Evolutionary conservation across 1,140 invertebrate genomes (phyloP).

Genomic region (Reticulitermes speratus): DNA sequence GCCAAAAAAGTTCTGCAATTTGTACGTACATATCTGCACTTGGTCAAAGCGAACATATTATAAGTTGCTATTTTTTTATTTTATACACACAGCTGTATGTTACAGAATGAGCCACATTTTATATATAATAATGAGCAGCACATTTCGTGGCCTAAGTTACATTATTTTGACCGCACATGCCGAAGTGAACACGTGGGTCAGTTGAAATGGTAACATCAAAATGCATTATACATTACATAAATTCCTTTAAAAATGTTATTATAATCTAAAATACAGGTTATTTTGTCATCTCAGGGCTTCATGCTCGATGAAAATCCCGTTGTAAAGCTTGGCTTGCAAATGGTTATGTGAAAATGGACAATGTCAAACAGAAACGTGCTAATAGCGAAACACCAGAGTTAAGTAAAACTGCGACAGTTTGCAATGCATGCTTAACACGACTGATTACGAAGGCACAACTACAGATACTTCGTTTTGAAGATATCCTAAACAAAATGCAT

Average conservation of each 20-base stretch:
- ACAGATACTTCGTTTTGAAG: no score
- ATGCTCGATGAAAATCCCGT: not conserved
- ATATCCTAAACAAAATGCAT: no score
- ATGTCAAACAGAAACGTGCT: not conserved
- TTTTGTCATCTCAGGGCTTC: not conserved
- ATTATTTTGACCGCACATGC: no score
- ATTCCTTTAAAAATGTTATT: not conserved
- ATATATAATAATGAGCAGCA: not conserved
- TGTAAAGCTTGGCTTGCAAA: not conserved
- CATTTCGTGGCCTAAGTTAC: not conserved
- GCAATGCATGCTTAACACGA: not conserved
- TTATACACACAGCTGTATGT: not conserved
- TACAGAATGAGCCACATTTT: not conserved
- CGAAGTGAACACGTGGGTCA: no score
- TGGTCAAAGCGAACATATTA: not conserved
- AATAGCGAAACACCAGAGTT: not conserved
- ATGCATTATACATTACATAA: not conserved
- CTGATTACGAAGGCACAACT: no score
- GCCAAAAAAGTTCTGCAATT: not conserved
- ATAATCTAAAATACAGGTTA: not conserved
- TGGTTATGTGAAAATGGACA: not conserved
- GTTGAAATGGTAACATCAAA: no score
- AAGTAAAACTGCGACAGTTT: no score
- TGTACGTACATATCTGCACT: not conserved
- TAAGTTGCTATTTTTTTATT: not conserved